Evolutionary conservation across 1,140 invertebrate genomes (phyloP).

Genomic region (Cherax destructor): DNA sequence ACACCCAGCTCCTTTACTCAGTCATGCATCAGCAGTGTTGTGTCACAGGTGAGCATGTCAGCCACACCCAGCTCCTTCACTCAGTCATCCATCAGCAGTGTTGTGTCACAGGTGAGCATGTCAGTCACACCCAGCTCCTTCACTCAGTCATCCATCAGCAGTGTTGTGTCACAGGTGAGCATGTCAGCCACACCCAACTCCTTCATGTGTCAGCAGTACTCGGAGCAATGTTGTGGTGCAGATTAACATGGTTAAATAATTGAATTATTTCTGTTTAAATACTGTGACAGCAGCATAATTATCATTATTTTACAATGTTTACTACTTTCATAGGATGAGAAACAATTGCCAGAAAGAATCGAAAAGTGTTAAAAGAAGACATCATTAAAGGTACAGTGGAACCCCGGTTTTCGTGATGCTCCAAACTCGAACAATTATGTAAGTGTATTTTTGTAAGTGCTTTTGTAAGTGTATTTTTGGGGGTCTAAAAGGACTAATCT

Average conservation of each 20-base stretch:
- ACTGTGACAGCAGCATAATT: no score
- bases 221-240: conserved; percentile 1
- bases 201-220: conserved; percentile 5
- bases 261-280: no score
- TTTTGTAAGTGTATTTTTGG: no score
- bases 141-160: conserved; percentile 24
- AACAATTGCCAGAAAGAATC: no score
- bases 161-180: conserved; percentile 41
- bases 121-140: conserved; percentile 8
- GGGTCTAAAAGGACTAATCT: no score
- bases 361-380: no score
- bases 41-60: conserved; percentile 32
- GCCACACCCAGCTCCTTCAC: conserved; percentile 19
- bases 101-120: conserved; percentile 38
- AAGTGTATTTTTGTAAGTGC: no score
- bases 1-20: conserved; percentile 15
- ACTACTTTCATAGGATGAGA: no score
- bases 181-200: background rate
- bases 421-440: no score
- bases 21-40: conserved; percentile 28
- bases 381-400: no score
- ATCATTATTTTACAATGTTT: no score
- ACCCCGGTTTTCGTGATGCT: no score
- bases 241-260: background rate
- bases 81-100: conserved; percentile 22